Evolutionary conservation across 2,113 vertebrate species (phyloP).

Genomic region (Rhodinocichla rosea): DNA sequence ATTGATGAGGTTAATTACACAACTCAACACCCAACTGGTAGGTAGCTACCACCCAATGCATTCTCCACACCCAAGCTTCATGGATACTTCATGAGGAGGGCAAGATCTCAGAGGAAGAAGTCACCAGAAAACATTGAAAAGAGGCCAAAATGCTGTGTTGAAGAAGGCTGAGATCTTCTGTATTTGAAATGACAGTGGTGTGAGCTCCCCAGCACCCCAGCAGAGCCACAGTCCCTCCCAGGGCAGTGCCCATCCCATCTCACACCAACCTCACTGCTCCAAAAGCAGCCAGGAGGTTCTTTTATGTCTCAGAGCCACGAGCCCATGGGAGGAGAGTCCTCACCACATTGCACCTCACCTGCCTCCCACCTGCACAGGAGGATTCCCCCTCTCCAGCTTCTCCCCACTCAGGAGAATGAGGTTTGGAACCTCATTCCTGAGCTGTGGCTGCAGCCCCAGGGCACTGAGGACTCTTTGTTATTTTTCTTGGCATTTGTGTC

Average conservation of each 20-base stretch:
- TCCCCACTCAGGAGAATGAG: background rate
- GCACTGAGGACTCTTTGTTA: background rate
- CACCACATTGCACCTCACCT: fast-evolving
- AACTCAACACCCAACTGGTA: background rate
- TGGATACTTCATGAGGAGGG: background rate
- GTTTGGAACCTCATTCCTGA: background rate
- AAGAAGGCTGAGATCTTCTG: background rate
- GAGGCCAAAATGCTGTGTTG: background rate
- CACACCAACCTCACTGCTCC: background rate
- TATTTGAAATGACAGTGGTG: background rate
- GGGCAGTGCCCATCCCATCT: background rate
- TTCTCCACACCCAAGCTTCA: background rate
- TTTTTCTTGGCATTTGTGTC: background rate
- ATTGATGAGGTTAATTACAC: background rate
- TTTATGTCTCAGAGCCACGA: background rate
- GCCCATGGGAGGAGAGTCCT: background rate
- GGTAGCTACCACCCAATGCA: background rate
- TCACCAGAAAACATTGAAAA: background rate
- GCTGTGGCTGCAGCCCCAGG: background rate
- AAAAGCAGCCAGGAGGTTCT: background rate
- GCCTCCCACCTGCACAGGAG: background rate
- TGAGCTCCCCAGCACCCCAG: background rate
- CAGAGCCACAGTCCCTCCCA: background rate
- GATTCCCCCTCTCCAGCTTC: background rate
- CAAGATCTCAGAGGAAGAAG: background rate